phyloP scores from a whole-genome alignment of 2,888 invertebrate genomes.

The Hydraecia micacea region DNA sequence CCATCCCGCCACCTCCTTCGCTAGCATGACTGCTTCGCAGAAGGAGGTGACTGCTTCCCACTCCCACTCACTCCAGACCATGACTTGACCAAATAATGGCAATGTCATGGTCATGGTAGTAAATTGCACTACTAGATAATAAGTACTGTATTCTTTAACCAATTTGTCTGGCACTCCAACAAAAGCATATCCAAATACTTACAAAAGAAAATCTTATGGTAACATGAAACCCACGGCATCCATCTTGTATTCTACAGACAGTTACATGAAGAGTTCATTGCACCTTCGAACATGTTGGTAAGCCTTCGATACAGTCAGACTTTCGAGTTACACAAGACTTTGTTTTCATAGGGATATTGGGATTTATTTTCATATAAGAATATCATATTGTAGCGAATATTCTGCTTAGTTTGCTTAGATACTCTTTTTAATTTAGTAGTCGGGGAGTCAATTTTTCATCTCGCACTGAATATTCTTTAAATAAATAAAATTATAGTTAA shows the following conservation, averaged over 20 bases:
- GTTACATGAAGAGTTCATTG: slow-evolving; percentile 50
- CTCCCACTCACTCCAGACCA: no score
- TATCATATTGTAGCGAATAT: background rate
- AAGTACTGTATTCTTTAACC: no score
- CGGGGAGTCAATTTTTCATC: background rate
- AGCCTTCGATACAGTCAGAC: background rate
- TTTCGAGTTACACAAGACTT: slow-evolving; percentile 8
- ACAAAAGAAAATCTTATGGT: background rate
- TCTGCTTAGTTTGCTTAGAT: background rate
- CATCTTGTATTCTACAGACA: slow-evolving; percentile 10
- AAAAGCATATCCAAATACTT: background rate
- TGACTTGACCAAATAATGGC: no score
- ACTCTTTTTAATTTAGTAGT: background rate
- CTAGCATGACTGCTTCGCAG: no score
- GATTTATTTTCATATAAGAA: background rate
- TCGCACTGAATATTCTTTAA: background rate
- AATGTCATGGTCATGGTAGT: no score
- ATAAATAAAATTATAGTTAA: background rate
- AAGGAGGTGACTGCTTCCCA: no score
- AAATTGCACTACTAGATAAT: no score
- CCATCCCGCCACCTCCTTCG: no score
- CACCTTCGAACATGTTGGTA: slow-evolving; percentile 29
- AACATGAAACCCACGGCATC: slow-evolving; percentile 3
- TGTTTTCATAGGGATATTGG: slow-evolving; percentile 19
- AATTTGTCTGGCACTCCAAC: no score